Percentiles rank a stretch among this genome's conserved stretches.
These are phyloP conservation scores for Phylloscopus trochilus DNA, from an alignment of 2,113 vertebrate genomes.

Conservation along the genomic window DNA sequence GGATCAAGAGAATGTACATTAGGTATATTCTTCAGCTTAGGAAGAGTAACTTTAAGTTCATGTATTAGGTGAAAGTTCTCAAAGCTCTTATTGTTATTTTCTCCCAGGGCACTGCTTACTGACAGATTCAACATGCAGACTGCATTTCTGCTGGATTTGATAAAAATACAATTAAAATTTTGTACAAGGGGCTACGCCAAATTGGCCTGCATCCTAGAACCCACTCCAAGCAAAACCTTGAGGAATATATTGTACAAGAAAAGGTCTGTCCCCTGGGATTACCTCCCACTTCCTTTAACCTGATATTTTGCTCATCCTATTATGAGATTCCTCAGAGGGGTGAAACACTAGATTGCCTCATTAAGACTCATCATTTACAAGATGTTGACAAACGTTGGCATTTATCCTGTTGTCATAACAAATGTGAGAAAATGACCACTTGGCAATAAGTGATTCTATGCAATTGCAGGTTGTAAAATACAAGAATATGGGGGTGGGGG, in stretches of 20 bases:
- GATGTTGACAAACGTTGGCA: constrained; percentile 82
- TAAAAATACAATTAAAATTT: constrained; percentile 79
- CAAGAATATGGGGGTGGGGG: not conserved
- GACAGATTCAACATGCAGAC: constrained; percentile 61
- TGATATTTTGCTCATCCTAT: constrained; percentile 79
- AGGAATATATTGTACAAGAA: constrained; percentile 70
- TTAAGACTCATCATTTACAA: constrained; percentile 83
- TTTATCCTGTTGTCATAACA: constrained; percentile 82
- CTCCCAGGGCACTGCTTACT: constrained; percentile 16
- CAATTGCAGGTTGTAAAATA: constrained; percentile 47
- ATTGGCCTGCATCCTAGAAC: constrained; percentile 77
- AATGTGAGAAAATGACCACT: constrained; percentile 82
- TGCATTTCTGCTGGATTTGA: constrained; percentile 73
- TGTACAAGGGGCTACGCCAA: constrained; percentile 65
- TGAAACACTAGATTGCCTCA: constrained; percentile 78
- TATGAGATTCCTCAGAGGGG: constrained; percentile 75
- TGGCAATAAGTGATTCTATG: constrained; percentile 71
- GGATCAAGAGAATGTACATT: not conserved
- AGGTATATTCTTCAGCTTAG: not conserved
- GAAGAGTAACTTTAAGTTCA: not conserved
- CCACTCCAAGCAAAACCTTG: constrained; percentile 72
- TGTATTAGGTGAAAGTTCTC: constrained; percentile 36
- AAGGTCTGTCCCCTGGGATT: constrained; percentile 66
- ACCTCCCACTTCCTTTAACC: constrained; percentile 73
- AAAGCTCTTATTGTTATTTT: constrained; percentile 26